Conservation (phyloP, 2,113 vertebrate species). For the Manacus vitellinus region DNA sequence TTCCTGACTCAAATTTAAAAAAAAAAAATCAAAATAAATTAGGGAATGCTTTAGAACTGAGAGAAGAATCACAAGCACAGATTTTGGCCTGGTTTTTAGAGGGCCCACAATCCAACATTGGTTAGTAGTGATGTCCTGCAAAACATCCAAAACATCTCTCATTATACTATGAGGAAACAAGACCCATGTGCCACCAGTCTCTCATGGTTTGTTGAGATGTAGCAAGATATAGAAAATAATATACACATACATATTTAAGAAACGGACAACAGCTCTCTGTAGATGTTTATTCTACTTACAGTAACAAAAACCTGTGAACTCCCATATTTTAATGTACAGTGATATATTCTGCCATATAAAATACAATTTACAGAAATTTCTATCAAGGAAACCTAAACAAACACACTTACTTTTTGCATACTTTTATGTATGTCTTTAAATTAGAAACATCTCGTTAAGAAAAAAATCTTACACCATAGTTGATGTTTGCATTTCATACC, state of each 20-base stretch:
- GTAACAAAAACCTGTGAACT: slow-evolving; percentile 79
- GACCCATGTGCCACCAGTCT: fast-evolving
- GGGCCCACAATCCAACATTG: neutral
- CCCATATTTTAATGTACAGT: slow-evolving; percentile 74
- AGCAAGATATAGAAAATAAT: neutral
- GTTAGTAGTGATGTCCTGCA: neutral
- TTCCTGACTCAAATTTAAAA: neutral
- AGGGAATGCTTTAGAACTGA: neutral
- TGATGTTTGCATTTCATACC: slow-evolving; percentile 46
- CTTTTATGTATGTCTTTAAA: slow-evolving; percentile 72
- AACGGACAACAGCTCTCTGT: slow-evolving; percentile 37
- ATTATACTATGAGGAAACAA: neutral
- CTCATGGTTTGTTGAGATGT: neutral
- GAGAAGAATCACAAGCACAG: neutral
- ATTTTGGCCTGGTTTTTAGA: neutral
- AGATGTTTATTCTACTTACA: slow-evolving; percentile 81
- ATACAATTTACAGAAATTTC: slow-evolving; percentile 80
- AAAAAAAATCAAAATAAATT: neutral
- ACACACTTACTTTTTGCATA: slow-evolving; percentile 75
- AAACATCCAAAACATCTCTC: neutral
- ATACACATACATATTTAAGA: neutral
- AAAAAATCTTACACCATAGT: slow-evolving; percentile 54
- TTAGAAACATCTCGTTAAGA: slow-evolving; percentile 74
- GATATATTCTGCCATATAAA: slow-evolving; percentile 79
- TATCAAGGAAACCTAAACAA: slow-evolving; percentile 75